Conservation (phyloP, 2,888 invertebrate genomes). For the Tolmerus cingulatus region DNA sequence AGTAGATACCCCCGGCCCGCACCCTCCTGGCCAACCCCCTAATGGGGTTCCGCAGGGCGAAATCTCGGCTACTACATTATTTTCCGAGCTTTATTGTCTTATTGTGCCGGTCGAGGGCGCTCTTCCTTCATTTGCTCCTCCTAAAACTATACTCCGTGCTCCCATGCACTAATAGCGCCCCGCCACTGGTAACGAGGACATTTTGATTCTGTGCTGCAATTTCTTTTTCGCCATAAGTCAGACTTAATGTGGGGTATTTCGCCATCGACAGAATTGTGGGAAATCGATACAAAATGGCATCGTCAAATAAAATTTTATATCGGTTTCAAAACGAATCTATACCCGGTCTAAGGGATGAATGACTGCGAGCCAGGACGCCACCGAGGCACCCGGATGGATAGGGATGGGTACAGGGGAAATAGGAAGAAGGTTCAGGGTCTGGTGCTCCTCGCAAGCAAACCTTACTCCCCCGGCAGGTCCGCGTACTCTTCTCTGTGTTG, state of each 20-base stretch:
- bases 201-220: constrained; percentile 52
- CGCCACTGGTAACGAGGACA: constrained; percentile 46
- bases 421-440: neutral
- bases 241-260: constrained; percentile 52
- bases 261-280: constrained; percentile 52
- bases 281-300: constrained; percentile 57
- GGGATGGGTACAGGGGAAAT: neutral
- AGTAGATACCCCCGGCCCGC: neutral
- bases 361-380: constrained; percentile 12
- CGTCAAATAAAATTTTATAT: constrained; percentile 57
- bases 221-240: constrained; percentile 54
- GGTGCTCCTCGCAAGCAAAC: neutral
- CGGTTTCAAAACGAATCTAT: constrained; percentile 44
- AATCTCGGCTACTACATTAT: constrained; percentile 25
- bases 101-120: neutral
- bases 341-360: constrained; percentile 38
- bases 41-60: neutral
- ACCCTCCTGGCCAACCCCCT: neutral
- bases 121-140: constrained; percentile 19
- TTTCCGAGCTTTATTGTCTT: constrained; percentile 8
- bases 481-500: neutral
- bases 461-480: neutral
- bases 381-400: neutral
- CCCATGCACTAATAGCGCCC: constrained; percentile 39
- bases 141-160: constrained; percentile 3